Evolutionary conservation across 64 coral and sea anemone species (phyloP), one percentile per base, ranked within the genome.

Genomic region (Montipora foliosa): DNA sequence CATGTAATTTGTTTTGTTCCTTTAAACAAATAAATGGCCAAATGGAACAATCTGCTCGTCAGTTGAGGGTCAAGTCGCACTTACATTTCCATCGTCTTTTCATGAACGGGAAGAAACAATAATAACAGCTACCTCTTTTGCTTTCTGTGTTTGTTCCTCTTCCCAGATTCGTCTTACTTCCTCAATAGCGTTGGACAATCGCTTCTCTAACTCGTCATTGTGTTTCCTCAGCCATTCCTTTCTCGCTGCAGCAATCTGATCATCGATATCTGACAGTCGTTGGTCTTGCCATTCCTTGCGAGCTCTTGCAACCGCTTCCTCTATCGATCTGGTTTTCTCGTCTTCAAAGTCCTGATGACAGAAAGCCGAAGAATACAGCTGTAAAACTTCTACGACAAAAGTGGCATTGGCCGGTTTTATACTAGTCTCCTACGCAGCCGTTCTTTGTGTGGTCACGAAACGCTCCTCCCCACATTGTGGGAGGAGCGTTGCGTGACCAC

Each of bases 131-230:
- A 90, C 68, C 73, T 90, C 79, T 57, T 85, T 84, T 57, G 75
- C 55, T 70, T 95, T 79, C 29, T 84, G 74, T 10, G 47, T 84
- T 52, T 96, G 82, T 69, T 94, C 89, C 17, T 82, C 87, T n/a
- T 92, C 74, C 95, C 95, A 96, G 45, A 75, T 76, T 51, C 53
- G 51, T 76, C 83, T 93, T 7, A 89, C 95, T 57, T 94, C 89
- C 17, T 89, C 74, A 16, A 96, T 84, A 16, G 87, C 79, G 61
- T 75, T 78, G 25, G 76, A 74, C 59, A 95, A 77, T 49, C 82
- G 80, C 49, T 64, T 78, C 46, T 93, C 93, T 67, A 95, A 84
- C 0, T 93, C 86, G 48, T 93, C 87, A 66, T 95, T 91, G 14
- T 88, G 64, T 12, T 94, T 75, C 50, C 67, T 72, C 8, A 79